A percentile compares a stretch with the other conserved stretches of the same genome.
Evolutionary conservation across 1,140 invertebrate genomes (phyloP).

Genomic region (Streblospio benedicti): DNA sequence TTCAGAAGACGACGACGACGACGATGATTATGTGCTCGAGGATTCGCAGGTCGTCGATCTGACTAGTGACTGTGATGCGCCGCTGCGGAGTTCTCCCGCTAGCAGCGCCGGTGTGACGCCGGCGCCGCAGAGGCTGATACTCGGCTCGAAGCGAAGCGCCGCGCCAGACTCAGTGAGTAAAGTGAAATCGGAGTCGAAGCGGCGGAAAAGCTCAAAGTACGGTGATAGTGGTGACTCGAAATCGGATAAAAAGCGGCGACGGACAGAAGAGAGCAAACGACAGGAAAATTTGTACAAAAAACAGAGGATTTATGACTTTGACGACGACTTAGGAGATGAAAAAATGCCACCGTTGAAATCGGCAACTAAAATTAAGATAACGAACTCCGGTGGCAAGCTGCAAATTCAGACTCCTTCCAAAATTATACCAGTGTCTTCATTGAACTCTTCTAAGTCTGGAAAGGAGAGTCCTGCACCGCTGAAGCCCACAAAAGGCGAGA

Average conservation of each 20-base stretch:
- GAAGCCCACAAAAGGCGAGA: no score
- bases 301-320: conserved; percentile 17
- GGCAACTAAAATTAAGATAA: conserved; percentile 32
- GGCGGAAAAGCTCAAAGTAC: conserved; percentile 4
- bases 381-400: conserved; percentile 30
- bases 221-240: background rate
- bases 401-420: conserved; percentile 19
- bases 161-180: background rate
- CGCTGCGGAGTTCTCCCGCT: background rate
- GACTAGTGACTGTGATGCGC: background rate
- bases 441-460: no score
- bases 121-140: background rate
- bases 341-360: background rate
- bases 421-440: background rate
- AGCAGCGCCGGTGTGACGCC: background rate
- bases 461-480: no score
- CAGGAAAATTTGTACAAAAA: conserved; percentile 9
- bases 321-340: conserved; percentile 7
- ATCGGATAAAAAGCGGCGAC: background rate
- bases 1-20: no score
- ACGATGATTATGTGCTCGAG: no score
- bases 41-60: background rate
- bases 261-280: background rate
- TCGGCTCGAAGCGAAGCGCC: background rate
- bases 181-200: background rate